Evolutionary conservation across 2,113 vertebrate species (phyloP), one percentile per base, ranked within the genome.

Genomic region (Larimichthys polyactis): DNA sequence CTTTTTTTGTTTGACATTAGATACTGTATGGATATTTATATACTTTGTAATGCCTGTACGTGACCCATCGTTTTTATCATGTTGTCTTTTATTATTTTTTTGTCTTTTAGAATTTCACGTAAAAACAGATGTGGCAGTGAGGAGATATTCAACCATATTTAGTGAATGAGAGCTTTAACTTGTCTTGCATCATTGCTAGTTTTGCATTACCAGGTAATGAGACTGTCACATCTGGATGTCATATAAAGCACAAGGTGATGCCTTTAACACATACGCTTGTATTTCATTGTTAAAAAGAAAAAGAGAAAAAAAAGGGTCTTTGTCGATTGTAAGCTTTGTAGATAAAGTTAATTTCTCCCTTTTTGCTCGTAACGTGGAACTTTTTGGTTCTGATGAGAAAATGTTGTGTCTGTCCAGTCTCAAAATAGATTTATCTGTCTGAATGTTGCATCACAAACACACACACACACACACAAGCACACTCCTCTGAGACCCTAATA

Each of bases 341-440:
- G 87, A 89, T 90, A 78, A 86, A 88, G 71, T 87, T 79, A 48
- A 58, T 75, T 75, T 59, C 59, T 89, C 54, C 46, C 43, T 78
- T 40, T 40, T 84, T 84, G 69, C 71, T 72, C 54, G 60, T 51
- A 79, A 84, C 11, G 32, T 88, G 81, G 81, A 83, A 85, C 79
- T 79, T 73, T 81, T 87, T 76, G 64, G 67, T 91, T 88, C 81
- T 88, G 78, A 82, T 79, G 80, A 80, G 68, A 78, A 75, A 67
- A 84, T 67, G 36, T 73, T 82, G n/a, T n/a, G 79, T 82, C 73
- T 89, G 80, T 77, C 75, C 86, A 68, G 73, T 81, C 78, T 91
- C 54, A 77, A 89, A 89, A 90, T 87, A 86, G 77, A 84, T 91
- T 59, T 83, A 83, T 82, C 62, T 84, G 88, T 85, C 82, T 89